These are phyloP conservation scores for Andrena hattorfiana DNA, from an alignment of 2,888 invertebrate species.

Conservation along the genomic window DNA sequence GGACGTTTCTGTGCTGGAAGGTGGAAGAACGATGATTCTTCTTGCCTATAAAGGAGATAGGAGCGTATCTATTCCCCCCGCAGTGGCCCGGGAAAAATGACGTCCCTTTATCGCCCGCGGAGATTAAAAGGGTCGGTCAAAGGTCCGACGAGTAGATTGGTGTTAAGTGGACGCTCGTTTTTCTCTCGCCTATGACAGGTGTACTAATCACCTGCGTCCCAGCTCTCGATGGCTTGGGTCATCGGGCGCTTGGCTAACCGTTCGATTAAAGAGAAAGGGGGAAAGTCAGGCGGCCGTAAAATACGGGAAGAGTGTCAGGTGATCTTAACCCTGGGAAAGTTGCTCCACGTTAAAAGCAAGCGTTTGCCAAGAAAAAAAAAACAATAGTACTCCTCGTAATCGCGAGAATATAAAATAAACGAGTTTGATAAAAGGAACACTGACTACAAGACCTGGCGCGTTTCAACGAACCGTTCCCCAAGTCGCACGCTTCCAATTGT, in stretches of 20 bases:
- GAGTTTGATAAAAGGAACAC: too few relatives aligned
- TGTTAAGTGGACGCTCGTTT: slow-evolving; percentile 27
- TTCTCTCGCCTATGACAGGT: neutral
- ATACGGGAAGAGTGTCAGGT: too few relatives aligned
- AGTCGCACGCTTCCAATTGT: neutral
- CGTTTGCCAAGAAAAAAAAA: too few relatives aligned
- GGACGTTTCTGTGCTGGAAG: slow-evolving; percentile 18
- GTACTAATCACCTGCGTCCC: slow-evolving; percentile 18
- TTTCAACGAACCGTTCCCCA: too few relatives aligned
- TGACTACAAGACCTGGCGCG: too few relatives aligned
- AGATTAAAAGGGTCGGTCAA: slow-evolving; percentile 43
- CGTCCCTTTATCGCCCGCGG: slow-evolving; percentile 13
- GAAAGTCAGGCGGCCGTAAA: neutral
- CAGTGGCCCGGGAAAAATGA: neutral
- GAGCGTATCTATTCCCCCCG: neutral
- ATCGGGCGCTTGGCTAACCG: neutral
- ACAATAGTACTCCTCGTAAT: too few relatives aligned
- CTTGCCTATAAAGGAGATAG: slow-evolving; percentile 12
- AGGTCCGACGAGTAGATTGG: slow-evolving; percentile 25
- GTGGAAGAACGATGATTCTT: slow-evolving; percentile 23
- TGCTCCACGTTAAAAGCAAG: too few relatives aligned
- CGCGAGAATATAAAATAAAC: too few relatives aligned
- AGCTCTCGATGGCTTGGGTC: neutral
- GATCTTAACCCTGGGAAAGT: too few relatives aligned
- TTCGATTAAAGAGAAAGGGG: neutral